These are phyloP conservation scores for Leistus spinibarbis DNA, from an alignment of 2,888 invertebrate genomes.

Conservation along the genomic window DNA sequence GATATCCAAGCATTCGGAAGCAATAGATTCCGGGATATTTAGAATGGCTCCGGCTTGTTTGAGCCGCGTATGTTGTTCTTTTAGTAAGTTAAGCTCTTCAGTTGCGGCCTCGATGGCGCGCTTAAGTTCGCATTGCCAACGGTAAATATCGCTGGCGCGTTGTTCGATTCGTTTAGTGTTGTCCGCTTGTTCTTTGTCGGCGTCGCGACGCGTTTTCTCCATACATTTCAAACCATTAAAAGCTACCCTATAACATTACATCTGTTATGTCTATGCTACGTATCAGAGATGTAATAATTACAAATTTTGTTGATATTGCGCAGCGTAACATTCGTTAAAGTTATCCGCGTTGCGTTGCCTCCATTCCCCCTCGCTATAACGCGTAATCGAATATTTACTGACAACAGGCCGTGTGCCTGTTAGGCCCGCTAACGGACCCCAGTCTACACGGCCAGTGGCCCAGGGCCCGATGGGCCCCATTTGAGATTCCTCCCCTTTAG, in stretches of 20 bases:
- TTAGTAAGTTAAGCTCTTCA: slow-evolving; percentile 72
- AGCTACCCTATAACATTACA: slow-evolving; percentile 55
- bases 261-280: neutral
- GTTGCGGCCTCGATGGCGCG: slow-evolving; percentile 70
- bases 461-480: slow-evolving; percentile 68
- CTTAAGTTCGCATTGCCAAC: slow-evolving; percentile 79
- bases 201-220: slow-evolving; percentile 66
- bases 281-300: slow-evolving; percentile 42
- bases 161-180: slow-evolving; percentile 69
- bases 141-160: slow-evolving; percentile 71
- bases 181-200: slow-evolving; percentile 72
- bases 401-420: slow-evolving; percentile 77
- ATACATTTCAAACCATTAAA: slow-evolving; percentile 69
- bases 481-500: slow-evolving; percentile 44
- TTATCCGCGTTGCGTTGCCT: slow-evolving; percentile 64
- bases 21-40: slow-evolving; percentile 75
- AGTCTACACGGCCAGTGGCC: slow-evolving; percentile 75
- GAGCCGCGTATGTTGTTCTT: slow-evolving; percentile 70
- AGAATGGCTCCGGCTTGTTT: slow-evolving; percentile 71
- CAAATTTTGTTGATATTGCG: slow-evolving; percentile 52
- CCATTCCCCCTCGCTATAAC: slow-evolving; percentile 78
- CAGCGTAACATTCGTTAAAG: slow-evolving; percentile 57
- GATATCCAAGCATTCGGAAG: slow-evolving; percentile 75
- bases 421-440: slow-evolving; percentile 71
- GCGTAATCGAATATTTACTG: slow-evolving; percentile 75